A percentile compares a stretch with the other conserved stretches of the same genome.
Conservation (phyloP, 1,140 invertebrate species). For the Rhynchophorus ferrugineus region DNA sequence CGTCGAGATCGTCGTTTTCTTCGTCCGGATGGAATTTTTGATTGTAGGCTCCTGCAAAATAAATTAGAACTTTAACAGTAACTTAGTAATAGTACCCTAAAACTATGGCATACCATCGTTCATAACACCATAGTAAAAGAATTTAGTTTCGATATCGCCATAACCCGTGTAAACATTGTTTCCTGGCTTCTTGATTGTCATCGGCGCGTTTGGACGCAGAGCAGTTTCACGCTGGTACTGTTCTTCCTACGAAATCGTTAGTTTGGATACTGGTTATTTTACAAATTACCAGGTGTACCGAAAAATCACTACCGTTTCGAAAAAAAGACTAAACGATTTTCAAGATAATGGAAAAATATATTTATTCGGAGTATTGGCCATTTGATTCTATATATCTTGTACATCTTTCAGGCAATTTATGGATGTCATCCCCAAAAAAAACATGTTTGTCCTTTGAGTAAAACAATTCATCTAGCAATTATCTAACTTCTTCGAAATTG, state of each 20-base stretch:
- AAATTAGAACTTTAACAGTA: not conserved
- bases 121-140: slow-evolving; percentile 33
- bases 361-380: too few relatives aligned
- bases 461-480: too few relatives aligned
- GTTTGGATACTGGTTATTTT: not conserved
- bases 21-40: slow-evolving; percentile 26
- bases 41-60: slow-evolving; percentile 23
- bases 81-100: not conserved
- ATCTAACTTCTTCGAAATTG: too few relatives aligned
- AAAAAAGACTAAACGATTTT: too few relatives aligned
- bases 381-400: too few relatives aligned
- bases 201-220: slow-evolving; percentile 14
- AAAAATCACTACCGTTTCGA: too few relatives aligned
- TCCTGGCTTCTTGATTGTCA: slow-evolving; percentile 18
- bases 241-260: slow-evolving; percentile 15
- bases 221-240: slow-evolving; percentile 28
- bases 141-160: slow-evolving; percentile 29
- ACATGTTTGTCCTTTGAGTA: too few relatives aligned
- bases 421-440: too few relatives aligned
- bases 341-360: too few relatives aligned
- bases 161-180: slow-evolving; percentile 33
- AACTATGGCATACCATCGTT: slow-evolving; percentile 26
- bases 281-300: too few relatives aligned
- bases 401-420: too few relatives aligned
- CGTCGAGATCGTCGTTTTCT: slow-evolving; percentile 19